Percentiles rank a stretch among this genome's conserved stretches.
These are phyloP conservation scores for Morphnarchus princeps DNA, from an alignment of 2,113 vertebrate species.

Conservation along the genomic window DNA sequence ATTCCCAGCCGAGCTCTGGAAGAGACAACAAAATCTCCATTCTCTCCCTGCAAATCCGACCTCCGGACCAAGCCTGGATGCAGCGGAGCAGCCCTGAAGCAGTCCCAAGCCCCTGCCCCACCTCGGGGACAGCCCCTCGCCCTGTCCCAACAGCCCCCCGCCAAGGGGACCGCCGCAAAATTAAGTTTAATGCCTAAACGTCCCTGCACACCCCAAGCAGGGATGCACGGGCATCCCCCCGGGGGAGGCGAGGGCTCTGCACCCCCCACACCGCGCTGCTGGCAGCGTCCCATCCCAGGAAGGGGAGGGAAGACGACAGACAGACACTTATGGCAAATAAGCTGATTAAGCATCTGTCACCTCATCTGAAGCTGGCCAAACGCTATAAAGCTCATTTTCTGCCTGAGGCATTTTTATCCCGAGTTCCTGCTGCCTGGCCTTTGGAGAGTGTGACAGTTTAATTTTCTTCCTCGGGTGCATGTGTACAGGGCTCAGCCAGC, in stretches of 20 bases:
- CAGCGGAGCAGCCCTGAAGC: rapidly evolving
- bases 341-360: constrained; percentile 42
- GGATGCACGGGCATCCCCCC: rapidly evolving
- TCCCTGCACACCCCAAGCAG: rapidly evolving
- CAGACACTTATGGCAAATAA: neutral
- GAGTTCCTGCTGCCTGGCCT: neutral
- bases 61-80: rapidly evolving
- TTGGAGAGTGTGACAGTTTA: neutral
- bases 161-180: rapidly evolving
- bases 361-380: neutral
- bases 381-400: constrained; percentile 51
- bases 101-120: neutral
- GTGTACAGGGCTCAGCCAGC: neutral
- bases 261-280: neutral
- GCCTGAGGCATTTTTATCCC: constrained; percentile 8
- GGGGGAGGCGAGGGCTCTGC: rapidly evolving
- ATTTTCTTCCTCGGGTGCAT: neutral
- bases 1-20: neutral
- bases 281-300: neutral
- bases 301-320: neutral
- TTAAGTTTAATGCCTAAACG: rapidly evolving
- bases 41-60: neutral
- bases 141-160: neutral
- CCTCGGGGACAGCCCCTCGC: rapidly evolving
- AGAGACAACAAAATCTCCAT: neutral